phyloP scores from a whole-genome alignment of 2,113 vertebrate genomes.

The Picathartes gymnocephalus region DNA sequence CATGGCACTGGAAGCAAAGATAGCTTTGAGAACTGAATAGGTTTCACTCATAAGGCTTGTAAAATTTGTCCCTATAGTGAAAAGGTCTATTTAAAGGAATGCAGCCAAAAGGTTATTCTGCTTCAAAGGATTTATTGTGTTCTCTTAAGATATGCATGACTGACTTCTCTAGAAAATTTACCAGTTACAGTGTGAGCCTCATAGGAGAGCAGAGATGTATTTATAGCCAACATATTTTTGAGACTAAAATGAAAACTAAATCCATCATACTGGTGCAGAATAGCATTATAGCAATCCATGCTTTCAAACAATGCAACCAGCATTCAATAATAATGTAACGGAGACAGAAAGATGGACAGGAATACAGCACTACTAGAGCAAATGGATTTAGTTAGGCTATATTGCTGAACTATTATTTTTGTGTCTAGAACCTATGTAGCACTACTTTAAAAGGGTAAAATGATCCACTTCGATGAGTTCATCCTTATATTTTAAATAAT shows the following conservation, averaged over 20 bases:
- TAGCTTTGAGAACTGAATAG: background rate
- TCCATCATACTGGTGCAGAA: slow-evolving; percentile 27
- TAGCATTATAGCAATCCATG: slow-evolving; percentile 42
- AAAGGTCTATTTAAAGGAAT: slow-evolving; percentile 48
- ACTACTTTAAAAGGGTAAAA: slow-evolving; percentile 18
- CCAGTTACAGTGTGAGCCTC: slow-evolving; percentile 32
- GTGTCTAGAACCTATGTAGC: background rate
- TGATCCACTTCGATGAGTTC: slow-evolving; percentile 2
- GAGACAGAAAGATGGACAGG: slow-evolving; percentile 46
- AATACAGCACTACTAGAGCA: background rate
- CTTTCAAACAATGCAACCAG: slow-evolving; percentile 64
- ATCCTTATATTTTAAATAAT: background rate
- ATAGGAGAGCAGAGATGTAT: slow-evolving; percentile 64
- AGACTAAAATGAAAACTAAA: slow-evolving; percentile 71
- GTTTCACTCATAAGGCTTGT: background rate
- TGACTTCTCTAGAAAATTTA: slow-evolving; percentile 67
- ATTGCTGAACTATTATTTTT: slow-evolving; percentile 19
- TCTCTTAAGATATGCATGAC: slow-evolving; percentile 50
- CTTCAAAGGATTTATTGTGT: slow-evolving; percentile 69
- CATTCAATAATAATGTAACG: slow-evolving; percentile 54
- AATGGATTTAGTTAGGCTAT: slow-evolving; percentile 54
- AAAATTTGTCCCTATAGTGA: background rate
- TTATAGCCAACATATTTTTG: slow-evolving; percentile 62
- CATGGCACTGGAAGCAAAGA: background rate
- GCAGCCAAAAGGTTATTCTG: slow-evolving; percentile 54